Evolutionary conservation across 2,113 vertebrate genomes (phyloP), one percentile per base, ranked within the genome.

Genomic region (Rhagologus leucostigma): DNA sequence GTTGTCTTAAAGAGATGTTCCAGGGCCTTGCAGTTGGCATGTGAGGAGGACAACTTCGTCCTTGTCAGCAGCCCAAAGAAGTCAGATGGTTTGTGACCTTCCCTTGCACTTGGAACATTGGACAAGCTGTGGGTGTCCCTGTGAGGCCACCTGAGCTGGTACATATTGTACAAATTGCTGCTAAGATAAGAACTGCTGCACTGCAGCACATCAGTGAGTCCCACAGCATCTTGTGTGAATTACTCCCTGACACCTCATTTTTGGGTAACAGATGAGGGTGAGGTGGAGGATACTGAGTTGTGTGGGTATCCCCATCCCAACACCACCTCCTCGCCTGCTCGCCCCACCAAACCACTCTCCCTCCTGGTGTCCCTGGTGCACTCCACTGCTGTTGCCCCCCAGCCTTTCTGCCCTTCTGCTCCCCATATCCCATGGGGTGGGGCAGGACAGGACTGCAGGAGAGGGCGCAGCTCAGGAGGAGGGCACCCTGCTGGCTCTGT

Each of bases 361-460:
- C n/a, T 59, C 33, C 41, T 23, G 32, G 13, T 24, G 13, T 52
- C 26, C 42, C 33, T 35, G n/a, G 7, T 32, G 46, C 24, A 18
- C 10, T 20, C 33, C 55, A 23, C 41, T 42, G 37, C 67, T 83
- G 42, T 3, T n/a, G 10, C 10, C 24, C 42, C 19, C 19, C 30
- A 30, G 30, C 7, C 59, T 20, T 57, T 53, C 23, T 65, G 67
- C 30, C 22, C 42, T 44, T 37, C 49, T 71, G 56, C 69, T 82
- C 8, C 50, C 16, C 11, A 7, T 6, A 26, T 27, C 39, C 69
- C 42, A 9, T 1, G 9, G 18, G 56, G 6, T 6, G 10, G 16
- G 55, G 37, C 30, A 29, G 18, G 37, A 41, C 21, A 39, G 1
- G 46, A 29, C 14, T 0, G 0, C n/a, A 59, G 39, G 41, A 30